Percentiles rank a stretch among this genome's conserved stretches.
These are phyloP conservation scores for Acanthornis magna DNA, from an alignment of 2,797 vertebrate species.

Conservation along the genomic window DNA sequence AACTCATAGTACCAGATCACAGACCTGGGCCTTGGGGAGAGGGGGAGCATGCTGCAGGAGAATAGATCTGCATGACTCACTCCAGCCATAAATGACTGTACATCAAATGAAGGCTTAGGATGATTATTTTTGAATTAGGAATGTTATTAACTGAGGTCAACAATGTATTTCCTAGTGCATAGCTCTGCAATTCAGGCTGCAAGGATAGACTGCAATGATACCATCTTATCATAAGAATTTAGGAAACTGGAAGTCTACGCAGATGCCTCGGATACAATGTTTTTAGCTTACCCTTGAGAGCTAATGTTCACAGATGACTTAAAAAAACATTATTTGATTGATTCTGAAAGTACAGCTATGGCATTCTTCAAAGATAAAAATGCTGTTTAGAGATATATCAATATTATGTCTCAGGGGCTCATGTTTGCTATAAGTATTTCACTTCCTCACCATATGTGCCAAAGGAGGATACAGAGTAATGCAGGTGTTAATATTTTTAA, in stretches of 20 bases:
- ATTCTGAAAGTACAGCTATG: not conserved
- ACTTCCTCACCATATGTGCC: not conserved
- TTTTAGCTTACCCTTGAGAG: not conserved
- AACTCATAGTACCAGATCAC: not conserved
- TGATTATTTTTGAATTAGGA: not conserved
- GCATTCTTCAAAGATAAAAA: conserved; percentile 3
- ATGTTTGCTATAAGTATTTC: not conserved
- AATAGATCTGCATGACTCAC: not conserved
- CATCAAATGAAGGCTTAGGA: not conserved
- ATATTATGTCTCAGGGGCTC: not conserved
- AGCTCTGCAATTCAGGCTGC: not conserved
- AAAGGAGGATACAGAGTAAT: not conserved
- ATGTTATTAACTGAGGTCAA: not conserved
- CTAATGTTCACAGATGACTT: not conserved
- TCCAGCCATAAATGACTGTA: not conserved
- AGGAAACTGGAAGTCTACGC: not conserved
- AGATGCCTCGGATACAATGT: not conserved
- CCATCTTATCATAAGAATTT: not conserved
- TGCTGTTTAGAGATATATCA: not conserved
- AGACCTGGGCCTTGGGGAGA: not conserved
- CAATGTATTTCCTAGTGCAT: not conserved
- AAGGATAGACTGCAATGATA: not conserved
- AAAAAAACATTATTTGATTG: not conserved
- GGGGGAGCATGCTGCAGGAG: not conserved
- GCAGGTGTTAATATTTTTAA: not conserved